phyloP scores from a whole-genome alignment of 2,113 vertebrate genomes.

The Antechinus flavipes region DNA sequence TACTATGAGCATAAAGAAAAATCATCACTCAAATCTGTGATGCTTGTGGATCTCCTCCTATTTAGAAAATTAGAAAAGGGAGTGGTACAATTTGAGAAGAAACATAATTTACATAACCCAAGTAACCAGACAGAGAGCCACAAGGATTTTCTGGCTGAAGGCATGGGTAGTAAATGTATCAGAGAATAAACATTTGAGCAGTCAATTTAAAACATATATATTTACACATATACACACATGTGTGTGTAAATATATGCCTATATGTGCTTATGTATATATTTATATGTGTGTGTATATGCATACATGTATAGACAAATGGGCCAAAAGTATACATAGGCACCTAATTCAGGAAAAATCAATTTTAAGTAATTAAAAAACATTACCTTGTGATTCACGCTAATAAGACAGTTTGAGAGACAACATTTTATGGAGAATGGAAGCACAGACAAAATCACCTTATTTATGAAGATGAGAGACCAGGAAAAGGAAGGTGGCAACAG shows the following conservation, averaged over 20 bases:
- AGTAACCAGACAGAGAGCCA: neutral
- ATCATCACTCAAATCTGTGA: neutral
- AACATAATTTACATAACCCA: neutral
- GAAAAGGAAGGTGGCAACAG: neutral
- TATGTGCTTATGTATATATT: too few species aligned
- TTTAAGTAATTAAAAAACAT: neutral
- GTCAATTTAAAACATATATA: neutral
- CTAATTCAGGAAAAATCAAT: neutral
- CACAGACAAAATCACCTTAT: neutral
- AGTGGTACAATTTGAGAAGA: neutral
- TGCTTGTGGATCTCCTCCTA: neutral
- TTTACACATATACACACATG: too few species aligned
- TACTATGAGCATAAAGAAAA: neutral
- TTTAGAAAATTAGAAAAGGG: neutral
- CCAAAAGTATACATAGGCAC: neutral
- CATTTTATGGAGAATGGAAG: neutral
- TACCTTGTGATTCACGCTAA: neutral
- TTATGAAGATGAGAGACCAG: neutral
- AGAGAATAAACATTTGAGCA: neutral
- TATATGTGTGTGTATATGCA: too few species aligned
- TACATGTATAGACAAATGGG: neutral
- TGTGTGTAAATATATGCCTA: too few species aligned
- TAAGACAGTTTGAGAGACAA: neutral
- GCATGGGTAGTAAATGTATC: neutral
- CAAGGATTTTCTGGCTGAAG: neutral